These are phyloP conservation scores for Pandemis cinnamomeana DNA, from an alignment of 2,888 invertebrate species.

Conservation along the genomic window DNA sequence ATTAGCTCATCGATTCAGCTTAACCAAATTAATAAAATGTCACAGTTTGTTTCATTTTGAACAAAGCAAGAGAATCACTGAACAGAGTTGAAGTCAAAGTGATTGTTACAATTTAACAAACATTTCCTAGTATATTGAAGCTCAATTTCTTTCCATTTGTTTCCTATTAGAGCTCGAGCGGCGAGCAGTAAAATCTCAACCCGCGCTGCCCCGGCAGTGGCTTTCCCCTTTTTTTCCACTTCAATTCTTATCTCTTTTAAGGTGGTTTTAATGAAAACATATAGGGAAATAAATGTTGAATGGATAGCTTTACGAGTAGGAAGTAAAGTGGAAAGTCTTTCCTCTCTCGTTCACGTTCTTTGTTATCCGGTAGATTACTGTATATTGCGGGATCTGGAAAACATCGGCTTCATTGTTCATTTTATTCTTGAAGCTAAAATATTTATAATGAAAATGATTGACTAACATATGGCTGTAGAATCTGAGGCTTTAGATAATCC, in stretches of 20 bases:
- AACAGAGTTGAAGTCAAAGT: slow-evolving; percentile 1
- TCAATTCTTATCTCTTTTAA: slow-evolving; percentile 35
- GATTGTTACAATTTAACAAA: slow-evolving; percentile 16
- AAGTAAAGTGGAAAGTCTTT: slow-evolving; percentile 33
- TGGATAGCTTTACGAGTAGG: slow-evolving; percentile 21
- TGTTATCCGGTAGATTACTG: slow-evolving; percentile 25
- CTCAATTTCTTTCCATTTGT: slow-evolving; percentile 33
- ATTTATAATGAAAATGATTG: not conserved
- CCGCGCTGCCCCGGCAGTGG: slow-evolving; percentile 7
- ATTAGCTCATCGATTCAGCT: not conserved
- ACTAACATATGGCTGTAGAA: not conserved
- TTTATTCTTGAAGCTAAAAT: not conserved
- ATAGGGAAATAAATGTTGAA: slow-evolving; percentile 32
- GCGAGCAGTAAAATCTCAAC: slow-evolving; percentile 23
- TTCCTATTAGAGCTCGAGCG: slow-evolving; percentile 30
- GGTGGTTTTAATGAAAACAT: slow-evolving; percentile 42
- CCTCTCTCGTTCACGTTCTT: slow-evolving; percentile 16
- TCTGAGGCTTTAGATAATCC: not conserved
- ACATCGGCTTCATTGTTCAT: not conserved
- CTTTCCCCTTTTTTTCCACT: slow-evolving; percentile 34
- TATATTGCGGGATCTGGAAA: slow-evolving; percentile 7
- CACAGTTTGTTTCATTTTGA: not conserved
- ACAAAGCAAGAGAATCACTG: not conserved
- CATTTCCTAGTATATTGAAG: slow-evolving; percentile 13
- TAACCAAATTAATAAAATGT: not conserved